Evolutionary conservation across 2,888 invertebrate species (phyloP), one percentile per base, ranked within the genome.

Genomic region (Drosophila anomalata): DNA sequence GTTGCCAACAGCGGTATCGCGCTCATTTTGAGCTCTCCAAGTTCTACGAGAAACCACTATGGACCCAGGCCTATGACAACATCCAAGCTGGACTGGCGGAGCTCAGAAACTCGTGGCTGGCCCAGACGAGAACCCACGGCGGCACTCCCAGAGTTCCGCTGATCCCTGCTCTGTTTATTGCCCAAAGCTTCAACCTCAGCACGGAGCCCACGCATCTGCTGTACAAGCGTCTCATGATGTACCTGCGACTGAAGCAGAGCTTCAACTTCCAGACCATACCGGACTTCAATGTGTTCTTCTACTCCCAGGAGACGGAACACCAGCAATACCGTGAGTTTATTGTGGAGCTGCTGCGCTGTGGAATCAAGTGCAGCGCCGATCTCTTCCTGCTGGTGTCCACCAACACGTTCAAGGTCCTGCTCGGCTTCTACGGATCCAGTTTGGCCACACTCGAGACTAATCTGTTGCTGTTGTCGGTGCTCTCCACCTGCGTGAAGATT

Each of bases 231-330:
- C 92, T 98, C n/a, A 95, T 95, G 88, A 94, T 94, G 82, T 97
- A 95, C 90, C 92, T 97, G 39, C 94, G 96, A 84, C 94, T 96
- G 2, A 97, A 97, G 90, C 94, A 95, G 11, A 93, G 93, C 8
- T 93, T 97, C 14, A 95, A 97, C 88, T 92, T 97, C 14, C 93
- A 94, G 12, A 93, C 94, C 3, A 95, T 98, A n/a, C 98, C 98
- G 0, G 98, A 98, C 89, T 95, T 98, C 87, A 94, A 97, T 68
- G 95, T 95, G 55, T 94, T 98, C 39, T 95, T 98, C 88, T 95
- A 96, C 89, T 97, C 96, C 71, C 93, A 95, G 9, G 95, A 96
- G 60, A 93, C 96, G 0, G 94, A 95, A 77, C 93, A 94, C 57
- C 93, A 93, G 20, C 93, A 94, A 0, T 95, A 96, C 81, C 93